Base-by-base conservation (phyloP, 2,797 vertebrate species). In the Scarus forsteni region DNA sequence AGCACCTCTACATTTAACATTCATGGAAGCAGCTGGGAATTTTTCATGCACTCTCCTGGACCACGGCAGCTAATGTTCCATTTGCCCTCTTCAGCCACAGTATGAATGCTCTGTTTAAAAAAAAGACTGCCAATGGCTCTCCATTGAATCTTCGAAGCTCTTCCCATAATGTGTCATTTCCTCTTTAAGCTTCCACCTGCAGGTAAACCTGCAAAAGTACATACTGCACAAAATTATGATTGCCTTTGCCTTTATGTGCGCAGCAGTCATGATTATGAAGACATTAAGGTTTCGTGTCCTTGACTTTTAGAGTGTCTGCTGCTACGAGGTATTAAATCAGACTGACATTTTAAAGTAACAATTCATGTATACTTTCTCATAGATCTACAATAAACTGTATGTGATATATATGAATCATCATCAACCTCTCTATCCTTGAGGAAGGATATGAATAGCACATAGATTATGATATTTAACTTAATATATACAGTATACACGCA, bases 21-120 rank as follows among this genome's bases (percentile, higher is more conserved):
- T 81, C 84, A 78, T 54, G 46, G 68, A 16, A 70, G 75, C 70
- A 85, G 75, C 73, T 69, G 62, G 58, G 75, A 44, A 75, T 77
- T 82, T 77, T 82, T 73, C 54, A 82, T 70, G 68, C 68, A 62
- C 57, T 72, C 71, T 42, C 27, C 70, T 77, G 74, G 63, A 82
- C 75, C 71, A 56, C 44, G 44, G 66, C 60, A 74, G 58, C 75
- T 85, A 80, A 85, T 81, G 76, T 85, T 49, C 58, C 80, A 77
- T 82, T 74, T 77, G 73, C 49, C 71, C 60, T 83, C 83, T 74
- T 60, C 18, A 60, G 51, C 18, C 65, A 65, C 27, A 27, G 68
- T 78, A 58, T 51, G 54, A 75, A 81, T 57, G 18, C 39, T 60
- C 61, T 45, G 27, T 57, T n/a, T 64, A 14, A 54, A 72, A 74